Conservation (phyloP, 2,113 vertebrate genomes). For the Cheilinus undulatus region DNA sequence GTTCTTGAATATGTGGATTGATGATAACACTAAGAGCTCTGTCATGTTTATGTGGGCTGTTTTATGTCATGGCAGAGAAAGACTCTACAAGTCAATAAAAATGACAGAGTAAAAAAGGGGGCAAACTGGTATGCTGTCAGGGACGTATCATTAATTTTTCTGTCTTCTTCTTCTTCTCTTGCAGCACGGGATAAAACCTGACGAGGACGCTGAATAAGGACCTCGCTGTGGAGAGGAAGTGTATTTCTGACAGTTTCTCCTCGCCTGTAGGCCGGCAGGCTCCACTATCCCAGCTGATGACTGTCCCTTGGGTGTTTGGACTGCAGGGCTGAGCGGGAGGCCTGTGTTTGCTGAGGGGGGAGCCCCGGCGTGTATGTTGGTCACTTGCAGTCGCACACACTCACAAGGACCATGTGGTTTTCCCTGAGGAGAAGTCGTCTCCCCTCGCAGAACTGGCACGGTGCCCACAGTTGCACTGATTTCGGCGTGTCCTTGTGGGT, state of each 20-base stretch:
- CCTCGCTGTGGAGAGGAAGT: conserved; percentile 53
- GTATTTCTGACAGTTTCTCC: conserved; percentile 41
- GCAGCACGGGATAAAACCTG: conserved; percentile 77
- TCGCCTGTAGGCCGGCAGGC: conserved; percentile 43
- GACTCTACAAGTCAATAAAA: conserved; percentile 74
- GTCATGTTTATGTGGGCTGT: conserved; percentile 73
- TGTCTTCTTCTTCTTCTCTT: conserved; percentile 60
- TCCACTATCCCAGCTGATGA: conserved; percentile 77
- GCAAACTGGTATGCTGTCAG: conserved; percentile 58
- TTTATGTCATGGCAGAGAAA: conserved; percentile 70
- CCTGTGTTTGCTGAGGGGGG: conserved; percentile 60
- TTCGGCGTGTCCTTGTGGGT: conserved; percentile 88
- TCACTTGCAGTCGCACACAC: conserved; percentile 66
- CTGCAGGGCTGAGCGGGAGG: conserved; percentile 72
- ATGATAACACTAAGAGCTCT: conserved; percentile 60
- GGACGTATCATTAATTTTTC: conserved; percentile 73
- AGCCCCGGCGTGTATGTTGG: conserved; percentile 77
- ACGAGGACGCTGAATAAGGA: conserved; percentile 75
- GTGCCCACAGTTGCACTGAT: conserved; percentile 79
- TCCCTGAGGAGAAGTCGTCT: conserved; percentile 76
- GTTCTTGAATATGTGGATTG: conserved; percentile 63
- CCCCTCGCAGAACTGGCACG: conserved; percentile 83
- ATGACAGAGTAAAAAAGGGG: conserved; percentile 62
- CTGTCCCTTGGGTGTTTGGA: conserved; percentile 64
- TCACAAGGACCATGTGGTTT: conserved; percentile 85